A percentile compares a stretch with the other conserved stretches of the same genome.
Conservation (phyloP, 2,888 invertebrate species). For the Drosophila atripex region DNA sequence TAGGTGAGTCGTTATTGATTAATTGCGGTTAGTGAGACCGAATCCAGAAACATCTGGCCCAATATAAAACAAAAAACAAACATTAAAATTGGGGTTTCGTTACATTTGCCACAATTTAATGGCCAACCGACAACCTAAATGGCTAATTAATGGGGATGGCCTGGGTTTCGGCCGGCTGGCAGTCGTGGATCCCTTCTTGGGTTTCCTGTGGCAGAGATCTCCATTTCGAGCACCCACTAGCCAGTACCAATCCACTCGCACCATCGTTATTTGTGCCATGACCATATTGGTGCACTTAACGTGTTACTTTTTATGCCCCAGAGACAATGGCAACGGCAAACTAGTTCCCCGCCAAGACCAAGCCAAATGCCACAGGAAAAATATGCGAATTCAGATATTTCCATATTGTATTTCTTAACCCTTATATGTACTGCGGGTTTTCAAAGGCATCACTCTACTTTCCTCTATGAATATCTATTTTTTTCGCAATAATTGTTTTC, state of each 20-base stretch:
- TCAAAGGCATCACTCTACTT: neutral
- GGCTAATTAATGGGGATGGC: conserved; percentile 32
- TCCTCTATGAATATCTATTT: neutral
- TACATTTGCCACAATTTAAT: conserved; percentile 40
- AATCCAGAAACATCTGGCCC: conserved; percentile 54
- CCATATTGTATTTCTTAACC: conserved; percentile 56
- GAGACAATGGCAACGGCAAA: conserved; percentile 35
- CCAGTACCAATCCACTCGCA: neutral
- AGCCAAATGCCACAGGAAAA: conserved; percentile 23
- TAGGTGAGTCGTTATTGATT: conserved; percentile 63
- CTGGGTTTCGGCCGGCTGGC: conserved; percentile 30
- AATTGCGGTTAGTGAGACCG: conserved; percentile 53
- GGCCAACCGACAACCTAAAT: conserved; percentile 28
- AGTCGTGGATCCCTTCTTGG: conserved; percentile 44
- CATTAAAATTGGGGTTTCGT: conserved; percentile 36
- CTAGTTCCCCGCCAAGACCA: conserved; percentile 32
- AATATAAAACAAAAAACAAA: conserved; percentile 42
- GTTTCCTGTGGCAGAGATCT: conserved; percentile 3
- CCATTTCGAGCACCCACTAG: conserved; percentile 22
- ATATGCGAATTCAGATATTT: conserved; percentile 27
- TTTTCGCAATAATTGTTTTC: neutral
- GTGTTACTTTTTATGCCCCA: conserved; percentile 56
- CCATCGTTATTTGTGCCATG: conserved; percentile 59
- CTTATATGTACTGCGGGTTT: neutral
- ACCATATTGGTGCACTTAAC: conserved; percentile 59